These are phyloP conservation scores for Odontomachus brunneus DNA, from an alignment of 1,140 invertebrate genomes.

Conservation along the genomic window DNA sequence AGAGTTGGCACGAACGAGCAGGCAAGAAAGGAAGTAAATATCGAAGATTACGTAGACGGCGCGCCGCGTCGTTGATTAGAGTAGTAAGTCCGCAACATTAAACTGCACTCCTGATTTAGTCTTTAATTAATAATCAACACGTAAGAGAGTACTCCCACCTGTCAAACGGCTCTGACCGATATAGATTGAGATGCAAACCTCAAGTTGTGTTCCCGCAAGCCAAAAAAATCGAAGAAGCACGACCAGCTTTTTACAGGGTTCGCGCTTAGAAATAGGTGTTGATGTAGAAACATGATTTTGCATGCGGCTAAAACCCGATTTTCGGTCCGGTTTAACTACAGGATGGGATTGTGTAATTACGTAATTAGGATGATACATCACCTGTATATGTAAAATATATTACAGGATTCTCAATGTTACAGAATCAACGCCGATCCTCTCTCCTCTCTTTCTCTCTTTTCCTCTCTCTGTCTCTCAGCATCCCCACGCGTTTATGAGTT, in stretches of 20 bases:
- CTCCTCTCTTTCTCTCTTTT: too few relatives aligned
- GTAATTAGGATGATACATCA: slow-evolving; percentile 8
- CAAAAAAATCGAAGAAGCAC: slow-evolving; percentile 37
- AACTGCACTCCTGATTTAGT: neutral
- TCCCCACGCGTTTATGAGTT: too few relatives aligned
- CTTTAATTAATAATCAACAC: slow-evolving; percentile 44
- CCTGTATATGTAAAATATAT: slow-evolving; percentile 10
- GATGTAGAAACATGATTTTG: slow-evolving; percentile 20
- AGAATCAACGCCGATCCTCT: neutral
- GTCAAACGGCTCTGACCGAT: slow-evolving; percentile 1
- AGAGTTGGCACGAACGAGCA: neutral
- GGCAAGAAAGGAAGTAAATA: neutral
- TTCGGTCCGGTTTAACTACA: neutral
- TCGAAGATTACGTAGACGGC: slow-evolving; percentile 28
- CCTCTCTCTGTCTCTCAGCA: too few relatives aligned
- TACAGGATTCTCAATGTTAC: neutral
- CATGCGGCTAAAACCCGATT: neutral
- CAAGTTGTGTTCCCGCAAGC: neutral
- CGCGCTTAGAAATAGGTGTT: slow-evolving; percentile 2
- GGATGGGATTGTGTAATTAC: neutral
- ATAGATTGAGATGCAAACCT: slow-evolving; percentile 33
- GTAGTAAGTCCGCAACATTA: slow-evolving; percentile 7
- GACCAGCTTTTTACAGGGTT: neutral
- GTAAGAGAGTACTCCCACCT: neutral
- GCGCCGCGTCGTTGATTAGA: neutral